These are phyloP conservation scores for Pachyuromys duprasi DNA, from an alignment of 2,797 vertebrate genomes.

Conservation along the genomic window DNA sequence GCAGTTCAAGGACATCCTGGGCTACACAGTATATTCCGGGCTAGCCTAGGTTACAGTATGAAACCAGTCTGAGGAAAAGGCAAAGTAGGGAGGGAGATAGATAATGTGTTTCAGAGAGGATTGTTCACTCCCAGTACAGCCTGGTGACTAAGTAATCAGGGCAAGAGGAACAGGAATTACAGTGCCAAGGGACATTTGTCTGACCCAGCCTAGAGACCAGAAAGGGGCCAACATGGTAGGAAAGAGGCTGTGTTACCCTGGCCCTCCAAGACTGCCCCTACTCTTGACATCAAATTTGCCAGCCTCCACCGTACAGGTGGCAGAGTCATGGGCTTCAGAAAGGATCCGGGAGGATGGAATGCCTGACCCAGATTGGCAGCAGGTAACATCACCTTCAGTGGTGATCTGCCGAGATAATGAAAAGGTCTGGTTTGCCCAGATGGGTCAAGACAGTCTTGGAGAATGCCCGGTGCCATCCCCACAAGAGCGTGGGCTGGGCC, in stretches of 20 bases:
- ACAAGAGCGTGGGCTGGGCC: background rate
- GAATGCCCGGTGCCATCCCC: background rate
- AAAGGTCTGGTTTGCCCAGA: background rate
- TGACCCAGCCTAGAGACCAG: background rate
- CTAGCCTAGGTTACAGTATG: background rate
- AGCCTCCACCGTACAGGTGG: background rate
- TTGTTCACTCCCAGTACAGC: background rate
- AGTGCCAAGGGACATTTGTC: background rate
- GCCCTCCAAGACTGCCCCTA: background rate
- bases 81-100: background rate
- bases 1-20: background rate
- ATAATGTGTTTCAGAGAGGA: background rate
- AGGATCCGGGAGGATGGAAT: background rate
- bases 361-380: background rate
- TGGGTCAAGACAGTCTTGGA: background rate
- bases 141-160: background rate
- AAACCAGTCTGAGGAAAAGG: background rate
- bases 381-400: background rate
- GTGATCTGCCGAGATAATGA: background rate
- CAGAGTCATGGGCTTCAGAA: background rate
- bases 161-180: background rate
- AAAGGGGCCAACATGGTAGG: accelerated
- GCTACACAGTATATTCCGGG: background rate
- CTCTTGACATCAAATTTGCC: background rate
- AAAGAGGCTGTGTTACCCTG: background rate